Conservation (phyloP, 2,797 vertebrate species). For the Epinephelus coioides region DNA sequence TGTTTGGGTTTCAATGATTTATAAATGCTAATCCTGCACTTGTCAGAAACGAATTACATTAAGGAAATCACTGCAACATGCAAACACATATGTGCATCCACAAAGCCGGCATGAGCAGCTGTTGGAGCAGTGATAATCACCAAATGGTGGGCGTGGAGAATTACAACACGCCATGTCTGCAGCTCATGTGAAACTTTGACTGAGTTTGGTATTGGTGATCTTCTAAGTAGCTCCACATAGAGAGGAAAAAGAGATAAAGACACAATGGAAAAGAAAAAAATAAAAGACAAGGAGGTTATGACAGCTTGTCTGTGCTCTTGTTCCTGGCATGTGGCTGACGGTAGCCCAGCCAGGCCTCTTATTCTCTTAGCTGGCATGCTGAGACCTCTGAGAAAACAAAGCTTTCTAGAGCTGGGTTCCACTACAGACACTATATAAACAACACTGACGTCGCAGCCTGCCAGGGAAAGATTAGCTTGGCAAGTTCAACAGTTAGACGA, state of each 20-base stretch:
- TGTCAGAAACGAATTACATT: constrained; percentile 1
- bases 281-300: constrained; percentile 1
- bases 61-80: constrained; percentile 1
- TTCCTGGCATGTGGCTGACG: constrained; percentile 9
- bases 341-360: background rate
- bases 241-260: background rate
- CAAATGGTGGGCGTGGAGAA: background rate
- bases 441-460: constrained; percentile 19
- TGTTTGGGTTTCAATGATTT: constrained; percentile 12
- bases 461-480: constrained; percentile 27
- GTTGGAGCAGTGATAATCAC: constrained; percentile 27
- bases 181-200: constrained; percentile 6
- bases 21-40: constrained; percentile 13
- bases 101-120: constrained; percentile 23
- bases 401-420: background rate
- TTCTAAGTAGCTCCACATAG: background rate
- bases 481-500: constrained; percentile 11
- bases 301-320: constrained; percentile 8
- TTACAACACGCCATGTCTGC: constrained; percentile 3
- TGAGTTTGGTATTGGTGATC: background rate
- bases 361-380: constrained; percentile 29
- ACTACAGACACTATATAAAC: constrained; percentile 20
- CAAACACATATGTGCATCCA: constrained; percentile 2
- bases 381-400: constrained; percentile 27
- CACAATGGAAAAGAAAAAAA: background rate